Conservation (phyloP, 2,797 vertebrate species). For the Malurus splendens region DNA sequence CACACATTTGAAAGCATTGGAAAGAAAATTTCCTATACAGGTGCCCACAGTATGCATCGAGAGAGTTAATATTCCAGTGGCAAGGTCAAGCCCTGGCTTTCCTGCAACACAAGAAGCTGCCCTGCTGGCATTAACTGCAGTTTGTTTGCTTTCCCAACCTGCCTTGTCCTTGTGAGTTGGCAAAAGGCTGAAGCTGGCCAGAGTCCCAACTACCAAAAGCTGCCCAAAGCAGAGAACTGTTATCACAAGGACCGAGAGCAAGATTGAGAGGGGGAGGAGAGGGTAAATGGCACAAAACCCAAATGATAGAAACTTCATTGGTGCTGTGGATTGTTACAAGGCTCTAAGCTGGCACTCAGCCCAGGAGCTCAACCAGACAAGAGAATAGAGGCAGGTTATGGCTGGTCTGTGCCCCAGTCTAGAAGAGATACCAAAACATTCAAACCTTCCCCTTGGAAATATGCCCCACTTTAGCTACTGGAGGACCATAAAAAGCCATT, state of each 20-base stretch:
- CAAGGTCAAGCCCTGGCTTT: neutral
- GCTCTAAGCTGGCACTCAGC: neutral
- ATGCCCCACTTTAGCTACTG: neutral
- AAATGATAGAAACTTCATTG: neutral
- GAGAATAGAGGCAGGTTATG: neutral
- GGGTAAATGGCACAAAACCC: neutral
- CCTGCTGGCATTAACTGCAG: neutral
- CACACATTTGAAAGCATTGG: neutral
- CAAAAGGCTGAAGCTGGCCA: constrained; percentile 8
- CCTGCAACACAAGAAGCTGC: neutral
- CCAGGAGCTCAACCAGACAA: neutral
- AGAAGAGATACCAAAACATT: neutral
- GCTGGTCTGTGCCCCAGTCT: neutral
- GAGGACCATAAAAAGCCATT: neutral
- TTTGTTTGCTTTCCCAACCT: constrained; percentile 27
- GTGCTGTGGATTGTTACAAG: neutral
- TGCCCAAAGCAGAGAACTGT: neutral
- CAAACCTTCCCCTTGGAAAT: neutral
- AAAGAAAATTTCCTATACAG: neutral
- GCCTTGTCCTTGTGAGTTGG: neutral
- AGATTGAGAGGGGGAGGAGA: neutral
- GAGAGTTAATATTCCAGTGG: neutral
- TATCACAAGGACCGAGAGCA: neutral
- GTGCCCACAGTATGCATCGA: neutral
- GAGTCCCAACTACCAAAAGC: constrained; percentile 14